Evolutionary conservation across 2,797 vertebrate species (phyloP).

Genomic region (Neosilurus hyrtlii): DNA sequence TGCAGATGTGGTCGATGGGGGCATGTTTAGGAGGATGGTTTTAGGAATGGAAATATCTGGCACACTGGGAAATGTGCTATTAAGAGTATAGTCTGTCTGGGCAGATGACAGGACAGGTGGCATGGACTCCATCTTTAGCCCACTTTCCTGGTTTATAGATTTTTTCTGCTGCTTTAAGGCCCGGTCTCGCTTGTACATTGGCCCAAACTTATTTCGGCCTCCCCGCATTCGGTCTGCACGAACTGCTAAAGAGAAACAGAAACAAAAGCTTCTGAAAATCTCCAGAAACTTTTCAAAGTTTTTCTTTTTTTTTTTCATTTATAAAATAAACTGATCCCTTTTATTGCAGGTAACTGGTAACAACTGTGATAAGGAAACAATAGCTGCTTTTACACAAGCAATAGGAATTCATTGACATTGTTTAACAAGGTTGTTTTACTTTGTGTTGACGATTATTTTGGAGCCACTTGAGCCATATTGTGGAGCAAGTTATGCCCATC

Average conservation of each 20-base stretch:
- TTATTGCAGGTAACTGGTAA: not conserved
- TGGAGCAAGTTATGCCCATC: too few relatives aligned
- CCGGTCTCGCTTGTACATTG: constrained; percentile 97
- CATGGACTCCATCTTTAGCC: constrained; percentile 87
- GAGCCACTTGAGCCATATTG: too few relatives aligned
- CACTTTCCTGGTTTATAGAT: constrained; percentile 90
- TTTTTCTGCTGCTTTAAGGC: constrained; percentile 99
- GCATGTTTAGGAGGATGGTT: constrained; percentile 48
- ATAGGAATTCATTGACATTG: too few relatives aligned
- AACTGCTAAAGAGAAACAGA: constrained; percentile 77
- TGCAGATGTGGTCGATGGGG: constrained; percentile 65
- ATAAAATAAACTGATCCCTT: not conserved
- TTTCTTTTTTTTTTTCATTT: not conserved
- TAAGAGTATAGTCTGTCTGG: constrained; percentile 82
- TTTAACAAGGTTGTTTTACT: too few relatives aligned
- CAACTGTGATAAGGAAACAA: not conserved
- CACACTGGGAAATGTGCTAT: constrained; percentile 77
- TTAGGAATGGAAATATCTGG: constrained; percentile 36
- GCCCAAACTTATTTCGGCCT: constrained; percentile 96
- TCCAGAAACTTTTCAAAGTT: not conserved
- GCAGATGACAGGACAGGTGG: constrained; percentile 76
- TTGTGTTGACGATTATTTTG: too few relatives aligned
- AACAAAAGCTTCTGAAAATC: constrained; percentile 13
- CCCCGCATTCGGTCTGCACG: constrained; percentile 97
- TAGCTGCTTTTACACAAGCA: too few relatives aligned